phyloP scores from a whole-genome alignment of 2,113 vertebrate species.

The Dascyllus trimaculatus region DNA sequence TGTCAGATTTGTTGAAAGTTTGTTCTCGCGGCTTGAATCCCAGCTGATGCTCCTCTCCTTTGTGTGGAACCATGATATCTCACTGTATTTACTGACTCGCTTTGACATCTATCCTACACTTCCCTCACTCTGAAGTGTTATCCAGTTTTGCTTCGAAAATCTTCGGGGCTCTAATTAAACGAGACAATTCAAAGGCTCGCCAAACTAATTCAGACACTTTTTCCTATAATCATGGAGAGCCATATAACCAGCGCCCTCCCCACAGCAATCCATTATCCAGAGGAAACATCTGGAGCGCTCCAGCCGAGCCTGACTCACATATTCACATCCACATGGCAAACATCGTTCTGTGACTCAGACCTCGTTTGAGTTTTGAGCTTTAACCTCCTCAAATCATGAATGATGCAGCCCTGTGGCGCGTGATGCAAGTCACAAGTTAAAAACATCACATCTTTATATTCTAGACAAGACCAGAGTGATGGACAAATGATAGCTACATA shows the following conservation, averaged over 20 bases:
- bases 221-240: neutral
- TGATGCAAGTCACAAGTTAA: neutral
- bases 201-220: conserved; percentile 17
- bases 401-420: neutral
- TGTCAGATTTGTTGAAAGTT: conserved; percentile 65
- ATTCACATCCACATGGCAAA: conserved; percentile 1
- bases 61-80: conserved; percentile 42
- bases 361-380: neutral
- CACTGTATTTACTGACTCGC: conserved; percentile 28
- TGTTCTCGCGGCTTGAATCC: conserved; percentile 59
- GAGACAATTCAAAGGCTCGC: neutral
- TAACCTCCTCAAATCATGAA: conserved; percentile 9
- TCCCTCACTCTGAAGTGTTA: neutral
- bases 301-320: neutral
- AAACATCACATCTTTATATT: conserved; percentile 1
- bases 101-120: conserved; percentile 27
- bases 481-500: neutral
- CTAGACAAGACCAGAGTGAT: neutral
- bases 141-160: conserved; percentile 17
- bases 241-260: neutral
- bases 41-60: conserved; percentile 48
- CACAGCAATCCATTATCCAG: conserved; percentile 10
- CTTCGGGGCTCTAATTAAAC: conserved; percentile 9
- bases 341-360: neutral
- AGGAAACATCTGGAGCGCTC: neutral